Evolutionary conservation across 2,113 vertebrate species (phyloP).

Genomic region (Ceratotherium simum): DNA sequence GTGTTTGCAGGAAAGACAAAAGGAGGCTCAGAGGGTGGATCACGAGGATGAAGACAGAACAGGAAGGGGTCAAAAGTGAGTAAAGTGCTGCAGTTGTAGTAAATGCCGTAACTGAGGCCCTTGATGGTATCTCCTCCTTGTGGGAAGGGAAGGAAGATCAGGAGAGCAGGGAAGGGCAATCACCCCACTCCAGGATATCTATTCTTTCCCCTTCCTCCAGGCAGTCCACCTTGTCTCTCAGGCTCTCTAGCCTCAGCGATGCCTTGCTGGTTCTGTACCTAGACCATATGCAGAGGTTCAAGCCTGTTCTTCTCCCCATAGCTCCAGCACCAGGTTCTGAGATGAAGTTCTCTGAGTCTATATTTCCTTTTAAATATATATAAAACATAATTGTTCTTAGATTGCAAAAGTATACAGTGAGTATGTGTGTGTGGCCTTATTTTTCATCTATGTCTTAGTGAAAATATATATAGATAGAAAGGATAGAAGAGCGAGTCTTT

Average conservation of each 20-base stretch:
- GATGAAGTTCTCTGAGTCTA: neutral
- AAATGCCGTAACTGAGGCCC: neutral
- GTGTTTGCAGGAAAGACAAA: neutral
- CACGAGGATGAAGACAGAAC: neutral
- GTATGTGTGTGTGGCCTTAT: neutral
- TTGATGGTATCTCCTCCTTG: neutral
- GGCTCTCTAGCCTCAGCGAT: neutral
- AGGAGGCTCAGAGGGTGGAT: too few species aligned
- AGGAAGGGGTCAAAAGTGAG: neutral
- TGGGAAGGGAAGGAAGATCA: neutral
- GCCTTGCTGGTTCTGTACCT: neutral
- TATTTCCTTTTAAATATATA: neutral
- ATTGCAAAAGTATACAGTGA: neutral
- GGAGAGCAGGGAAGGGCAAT: neutral
- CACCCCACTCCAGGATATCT: neutral
- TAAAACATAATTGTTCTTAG: neutral
- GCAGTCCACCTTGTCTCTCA: neutral
- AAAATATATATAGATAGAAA: neutral
- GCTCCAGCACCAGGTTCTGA: neutral
- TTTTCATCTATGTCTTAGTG: neutral
- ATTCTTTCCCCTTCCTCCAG: neutral
- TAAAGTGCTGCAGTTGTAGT: neutral
- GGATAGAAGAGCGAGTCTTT: neutral
- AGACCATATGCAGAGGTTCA: neutral
- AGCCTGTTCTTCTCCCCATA: neutral